Evolutionary conservation across 2,888 invertebrate genomes (phyloP).

Genomic region (Athripsodes cinereus): DNA sequence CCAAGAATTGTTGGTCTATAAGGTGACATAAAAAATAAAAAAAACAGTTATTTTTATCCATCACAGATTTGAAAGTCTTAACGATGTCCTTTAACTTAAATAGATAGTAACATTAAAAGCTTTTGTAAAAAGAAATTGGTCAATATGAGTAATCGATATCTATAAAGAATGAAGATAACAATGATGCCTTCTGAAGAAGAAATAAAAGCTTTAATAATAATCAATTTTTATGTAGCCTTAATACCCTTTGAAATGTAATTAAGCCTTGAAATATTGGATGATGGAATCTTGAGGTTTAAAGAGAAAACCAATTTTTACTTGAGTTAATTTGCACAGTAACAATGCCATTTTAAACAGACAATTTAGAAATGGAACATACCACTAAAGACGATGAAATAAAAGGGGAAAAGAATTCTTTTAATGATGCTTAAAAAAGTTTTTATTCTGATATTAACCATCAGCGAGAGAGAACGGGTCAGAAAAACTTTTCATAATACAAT

Average conservation of each 20-base stretch:
- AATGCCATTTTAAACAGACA: conserved; percentile 13
- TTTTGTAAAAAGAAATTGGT: too few species aligned
- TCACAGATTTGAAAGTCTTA: too few species aligned
- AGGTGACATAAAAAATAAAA: too few species aligned
- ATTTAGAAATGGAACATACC: conserved; percentile 9
- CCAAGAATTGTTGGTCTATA: too few species aligned
- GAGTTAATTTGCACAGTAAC: conserved; percentile 6
- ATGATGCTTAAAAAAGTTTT: conserved; percentile 21
- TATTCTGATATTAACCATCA: conserved; percentile 17
- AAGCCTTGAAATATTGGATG: neutral
- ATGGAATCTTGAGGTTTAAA: neutral
- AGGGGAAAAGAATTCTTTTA: conserved; percentile 19
- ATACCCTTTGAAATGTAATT: neutral
- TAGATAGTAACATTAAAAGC: too few species aligned
- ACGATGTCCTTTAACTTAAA: too few species aligned
- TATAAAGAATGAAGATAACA: too few species aligned
- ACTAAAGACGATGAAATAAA: conserved; percentile 3
- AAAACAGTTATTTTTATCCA: too few species aligned
- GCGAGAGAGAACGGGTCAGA: neutral
- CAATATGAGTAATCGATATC: too few species aligned
- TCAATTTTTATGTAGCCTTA: too few species aligned
- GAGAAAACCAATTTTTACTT: neutral
- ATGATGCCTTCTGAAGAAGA: too few species aligned
- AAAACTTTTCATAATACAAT: conserved; percentile 24
- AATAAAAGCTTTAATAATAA: too few species aligned